Evolutionary conservation across 2,113 vertebrate species (phyloP).

Genomic region (Campylorhamphus procurvoides): DNA sequence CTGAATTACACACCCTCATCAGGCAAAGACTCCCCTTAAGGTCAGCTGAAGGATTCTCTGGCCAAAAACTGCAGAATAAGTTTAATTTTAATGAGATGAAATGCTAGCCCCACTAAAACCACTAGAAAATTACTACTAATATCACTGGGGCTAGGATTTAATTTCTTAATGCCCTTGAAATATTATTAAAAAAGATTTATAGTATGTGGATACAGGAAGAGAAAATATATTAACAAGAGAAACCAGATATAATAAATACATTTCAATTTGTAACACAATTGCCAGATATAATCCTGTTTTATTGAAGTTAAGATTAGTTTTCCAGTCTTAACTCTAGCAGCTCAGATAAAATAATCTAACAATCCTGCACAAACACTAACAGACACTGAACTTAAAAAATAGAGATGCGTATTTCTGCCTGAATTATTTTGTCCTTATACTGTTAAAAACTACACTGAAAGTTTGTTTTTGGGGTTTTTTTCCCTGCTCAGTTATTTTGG

Average conservation of each 20-base stretch:
- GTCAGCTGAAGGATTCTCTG: not conserved
- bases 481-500: not conserved
- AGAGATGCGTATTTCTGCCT: not conserved
- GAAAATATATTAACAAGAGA: not conserved
- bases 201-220: not conserved
- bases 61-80: not conserved
- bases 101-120: not conserved
- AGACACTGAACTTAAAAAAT: not conserved
- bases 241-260: not conserved
- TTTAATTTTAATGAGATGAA: not conserved
- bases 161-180: not conserved
- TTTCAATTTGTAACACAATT: not conserved
- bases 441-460: not conserved
- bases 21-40: not conserved
- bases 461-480: not conserved
- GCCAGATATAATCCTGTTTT: not conserved
- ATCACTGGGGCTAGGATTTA: not conserved
- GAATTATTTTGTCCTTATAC: not conserved
- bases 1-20: not conserved
- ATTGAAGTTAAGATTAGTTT: not conserved
- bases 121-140: not conserved
- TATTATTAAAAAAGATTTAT: not conserved
- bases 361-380: not conserved
- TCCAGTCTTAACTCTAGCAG: slow-evolving; percentile 32
- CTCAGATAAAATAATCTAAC: not conserved